phyloP scores from a whole-genome alignment of 2,888 invertebrate species.

The Noctua fimbriata region DNA sequence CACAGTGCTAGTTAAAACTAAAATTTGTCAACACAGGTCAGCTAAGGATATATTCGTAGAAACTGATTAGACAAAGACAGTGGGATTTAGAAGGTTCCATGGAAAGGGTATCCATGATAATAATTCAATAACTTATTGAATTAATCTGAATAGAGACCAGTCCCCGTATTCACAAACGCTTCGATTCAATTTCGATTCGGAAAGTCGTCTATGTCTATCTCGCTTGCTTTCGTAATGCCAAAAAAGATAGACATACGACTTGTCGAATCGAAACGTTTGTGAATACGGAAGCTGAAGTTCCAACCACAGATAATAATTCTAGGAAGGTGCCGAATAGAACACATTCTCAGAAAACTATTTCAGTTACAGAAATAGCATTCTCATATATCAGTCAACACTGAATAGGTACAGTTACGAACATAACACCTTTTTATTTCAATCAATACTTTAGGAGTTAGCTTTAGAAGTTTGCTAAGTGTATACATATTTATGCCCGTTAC shows the following conservation, averaged over 20 bases:
- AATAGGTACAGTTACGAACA: not conserved
- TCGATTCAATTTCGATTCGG: no score
- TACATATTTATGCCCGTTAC: not conserved
- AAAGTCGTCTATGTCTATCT: no score
- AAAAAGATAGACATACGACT: no score
- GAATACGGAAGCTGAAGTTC: not conserved
- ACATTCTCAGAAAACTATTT: constrained; percentile 14
- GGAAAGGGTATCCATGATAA: not conserved
- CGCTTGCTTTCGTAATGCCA: no score
- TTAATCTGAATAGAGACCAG: not conserved
- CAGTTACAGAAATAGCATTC: not conserved
- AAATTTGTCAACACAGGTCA: not conserved
- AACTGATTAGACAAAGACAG: constrained; percentile 9
- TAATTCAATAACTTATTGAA: not conserved
- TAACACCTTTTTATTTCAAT: not conserved
- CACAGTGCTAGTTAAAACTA: not conserved
- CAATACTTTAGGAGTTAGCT: not conserved
- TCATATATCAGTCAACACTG: not conserved
- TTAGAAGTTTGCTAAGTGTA: not conserved
- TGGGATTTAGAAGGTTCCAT: not conserved
- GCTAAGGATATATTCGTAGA: not conserved
- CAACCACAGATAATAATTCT: not conserved
- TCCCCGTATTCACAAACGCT: no score
- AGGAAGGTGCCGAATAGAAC: not conserved
- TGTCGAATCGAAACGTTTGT: no score